Base-by-base conservation (phyloP, 2,888 invertebrate species). In the Lasioglossum pauxillum region DNA sequence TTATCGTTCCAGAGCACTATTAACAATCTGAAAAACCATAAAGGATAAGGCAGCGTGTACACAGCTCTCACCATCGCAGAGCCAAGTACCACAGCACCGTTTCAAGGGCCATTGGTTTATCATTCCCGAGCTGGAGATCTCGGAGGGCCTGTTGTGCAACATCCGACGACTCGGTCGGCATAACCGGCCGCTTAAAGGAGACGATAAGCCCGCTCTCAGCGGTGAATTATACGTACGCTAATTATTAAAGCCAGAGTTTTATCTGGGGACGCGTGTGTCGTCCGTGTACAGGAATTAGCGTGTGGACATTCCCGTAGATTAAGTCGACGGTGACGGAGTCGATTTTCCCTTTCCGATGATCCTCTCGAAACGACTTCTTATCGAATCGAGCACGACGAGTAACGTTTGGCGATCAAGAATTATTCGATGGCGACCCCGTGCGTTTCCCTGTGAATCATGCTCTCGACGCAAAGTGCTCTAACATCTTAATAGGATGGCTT, bases 241-340 rank as follows among this genome's bases (percentile, higher is more conserved):
- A 82, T 90, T 90, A 85, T 82, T 80, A 78, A 74, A 87, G 73
- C 46, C 44, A 53, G 67, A 64, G 64, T 46, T 79, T 89, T 89
- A 89, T 85, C 88, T 78, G 44, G 31, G 16, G 75, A 83, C 79
- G 73, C 53, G 69, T 41, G 76, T 80, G 69, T 81, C 82, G 38
- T 16, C 31, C 79, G 64, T 72, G 64, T 79, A 79, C 35, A 31
- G 46, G 19, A 84, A 85, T 72, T 84, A 75, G 64, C 79, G 49
- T 5, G 60, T 7, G 49, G 41, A 8, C 31, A 64, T 38, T 16
- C 78, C n/a, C 49, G 83, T 78, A 80, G 64, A 78, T 64, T 35
- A 80, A 53, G 10, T 77, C 31, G 76, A 75, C 77, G 31, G 75
- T 46, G 69, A 77, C 38, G 27, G 16, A 12, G 44, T 44, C 35